A percentile compares a stretch with the other conserved stretches of the same genome.
These are phyloP conservation scores for Crocuta crocuta DNA, from an alignment of 2,113 vertebrate species.

Conservation along the genomic window DNA sequence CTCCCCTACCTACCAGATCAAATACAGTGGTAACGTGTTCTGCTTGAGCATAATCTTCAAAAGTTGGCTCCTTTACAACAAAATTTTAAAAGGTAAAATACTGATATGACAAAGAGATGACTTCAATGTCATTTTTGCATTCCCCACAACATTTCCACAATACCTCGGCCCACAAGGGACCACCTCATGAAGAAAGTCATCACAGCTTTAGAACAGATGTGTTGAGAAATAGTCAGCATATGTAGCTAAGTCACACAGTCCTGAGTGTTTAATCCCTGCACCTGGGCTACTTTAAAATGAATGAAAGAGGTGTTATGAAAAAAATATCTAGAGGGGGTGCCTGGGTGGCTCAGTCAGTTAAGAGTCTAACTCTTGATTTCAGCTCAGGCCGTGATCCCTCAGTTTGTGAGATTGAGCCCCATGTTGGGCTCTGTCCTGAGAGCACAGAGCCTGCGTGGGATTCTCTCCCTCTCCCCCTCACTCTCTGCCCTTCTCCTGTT, in stretches of 20 bases:
- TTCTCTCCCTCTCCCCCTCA: no score
- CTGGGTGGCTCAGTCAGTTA: no score
- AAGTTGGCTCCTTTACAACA: not conserved
- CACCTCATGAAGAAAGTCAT: not conserved
- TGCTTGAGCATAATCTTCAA: not conserved
- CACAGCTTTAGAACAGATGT: not conserved
- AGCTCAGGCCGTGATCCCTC: no score
- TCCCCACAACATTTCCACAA: not conserved
- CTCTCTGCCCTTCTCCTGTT: no score
- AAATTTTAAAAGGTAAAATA: not conserved
- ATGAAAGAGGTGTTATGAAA: not conserved
- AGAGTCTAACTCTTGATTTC: no score
- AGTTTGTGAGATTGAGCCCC: no score
- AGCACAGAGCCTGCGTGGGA: no score
- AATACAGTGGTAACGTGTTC: not conserved
- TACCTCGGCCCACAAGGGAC: not conserved
- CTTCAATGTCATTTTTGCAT: not conserved
- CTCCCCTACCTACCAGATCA: not conserved
- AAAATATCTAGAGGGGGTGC: not conserved
- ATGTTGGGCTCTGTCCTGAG: no score
- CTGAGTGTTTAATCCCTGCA: not conserved
- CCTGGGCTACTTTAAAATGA: not conserved
- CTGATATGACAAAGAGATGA: not conserved
- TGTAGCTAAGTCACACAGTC: not conserved
- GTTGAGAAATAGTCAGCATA: not conserved